Evolutionary conservation across 2,113 vertebrate species (phyloP).

Genomic region (Corapipo altera): DNA sequence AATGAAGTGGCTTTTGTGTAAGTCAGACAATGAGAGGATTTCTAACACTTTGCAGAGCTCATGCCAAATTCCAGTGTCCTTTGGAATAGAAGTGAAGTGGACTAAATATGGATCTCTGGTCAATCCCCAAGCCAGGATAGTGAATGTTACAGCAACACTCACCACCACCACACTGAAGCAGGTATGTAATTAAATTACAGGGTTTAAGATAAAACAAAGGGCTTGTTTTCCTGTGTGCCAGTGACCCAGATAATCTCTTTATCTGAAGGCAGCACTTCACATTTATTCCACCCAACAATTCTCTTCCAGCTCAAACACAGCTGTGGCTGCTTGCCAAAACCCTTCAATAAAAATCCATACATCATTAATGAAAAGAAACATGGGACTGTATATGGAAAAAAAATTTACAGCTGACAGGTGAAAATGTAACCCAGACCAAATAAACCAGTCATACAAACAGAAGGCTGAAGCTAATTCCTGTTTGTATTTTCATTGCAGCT

Average conservation of each 20-base stretch:
- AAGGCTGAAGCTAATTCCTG: not conserved
- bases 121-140: conserved; percentile 90
- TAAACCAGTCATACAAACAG: not conserved
- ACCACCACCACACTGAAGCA: conserved; percentile 26
- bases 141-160: conserved; percentile 78
- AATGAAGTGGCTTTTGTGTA: not conserved
- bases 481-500: conserved; percentile 58
- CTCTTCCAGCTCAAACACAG: not conserved
- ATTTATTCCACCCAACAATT: not conserved
- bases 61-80: conserved; percentile 85
- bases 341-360: not conserved
- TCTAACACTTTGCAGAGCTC: conserved; percentile 47
- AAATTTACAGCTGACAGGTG: not conserved
- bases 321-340: not conserved
- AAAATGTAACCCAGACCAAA: not conserved
- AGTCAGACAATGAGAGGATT: not conserved
- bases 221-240: not conserved
- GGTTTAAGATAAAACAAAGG: not conserved
- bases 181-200: conserved; percentile 47
- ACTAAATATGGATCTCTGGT: conserved; percentile 88
- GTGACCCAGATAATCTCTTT: not conserved
- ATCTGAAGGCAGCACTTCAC: not conserved
- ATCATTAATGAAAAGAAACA: not conserved
- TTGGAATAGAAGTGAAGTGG: conserved; percentile 87
- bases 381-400: not conserved